Conservation (phyloP, 2,113 vertebrate species). For the Coturnix japonica region DNA sequence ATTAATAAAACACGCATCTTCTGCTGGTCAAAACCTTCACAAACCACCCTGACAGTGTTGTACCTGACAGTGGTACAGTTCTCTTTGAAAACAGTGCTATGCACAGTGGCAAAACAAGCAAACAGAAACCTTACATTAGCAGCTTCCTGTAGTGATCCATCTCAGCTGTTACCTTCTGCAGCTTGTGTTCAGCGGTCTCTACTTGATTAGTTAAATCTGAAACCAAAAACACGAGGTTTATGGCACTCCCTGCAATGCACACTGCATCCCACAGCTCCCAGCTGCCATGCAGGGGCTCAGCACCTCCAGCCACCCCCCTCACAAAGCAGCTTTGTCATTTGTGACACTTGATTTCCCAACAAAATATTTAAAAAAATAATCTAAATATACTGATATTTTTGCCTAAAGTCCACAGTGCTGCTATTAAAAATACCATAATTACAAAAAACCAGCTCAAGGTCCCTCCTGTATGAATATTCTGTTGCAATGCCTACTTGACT, state of each 20-base stretch:
- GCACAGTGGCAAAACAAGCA: neutral
- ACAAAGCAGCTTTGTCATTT: fast-evolving
- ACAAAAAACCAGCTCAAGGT: neutral
- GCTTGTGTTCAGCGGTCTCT: constrained; percentile 70
- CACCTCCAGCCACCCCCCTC: neutral
- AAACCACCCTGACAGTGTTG: neutral
- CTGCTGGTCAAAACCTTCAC: neutral
- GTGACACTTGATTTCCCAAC: neutral
- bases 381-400: neutral
- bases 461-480: neutral
- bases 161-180: constrained; percentile 79
- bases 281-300: neutral
- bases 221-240: constrained; percentile 30
- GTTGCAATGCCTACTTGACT: neutral
- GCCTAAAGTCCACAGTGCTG: neutral
- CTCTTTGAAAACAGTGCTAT: neutral
- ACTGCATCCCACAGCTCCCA: neutral
- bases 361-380: neutral
- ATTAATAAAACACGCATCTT: fast-evolving
- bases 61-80: neutral
- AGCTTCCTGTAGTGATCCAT: constrained; percentile 77
- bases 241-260: neutral
- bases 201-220: constrained; percentile 84
- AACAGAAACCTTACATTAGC: constrained; percentile 79
- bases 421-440: neutral